phyloP scores from a whole-genome alignment of 2,113 vertebrate genomes.

The Xiphophorus hellerii region DNA sequence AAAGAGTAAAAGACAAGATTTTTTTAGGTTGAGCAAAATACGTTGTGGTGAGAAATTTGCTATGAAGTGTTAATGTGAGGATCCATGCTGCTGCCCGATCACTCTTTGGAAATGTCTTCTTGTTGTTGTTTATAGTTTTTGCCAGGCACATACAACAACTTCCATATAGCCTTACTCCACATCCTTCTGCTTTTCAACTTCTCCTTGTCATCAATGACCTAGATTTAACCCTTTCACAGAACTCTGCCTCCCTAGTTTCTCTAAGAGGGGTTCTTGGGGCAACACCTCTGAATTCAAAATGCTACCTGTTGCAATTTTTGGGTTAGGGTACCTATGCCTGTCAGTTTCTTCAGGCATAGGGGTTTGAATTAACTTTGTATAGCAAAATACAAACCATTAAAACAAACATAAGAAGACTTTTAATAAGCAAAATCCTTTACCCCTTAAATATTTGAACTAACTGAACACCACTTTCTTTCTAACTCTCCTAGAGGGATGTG shows the following conservation, averaged over 20 bases:
- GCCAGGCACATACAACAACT: slow-evolving; percentile 57
- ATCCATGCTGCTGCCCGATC: not conserved
- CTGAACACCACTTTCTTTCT: slow-evolving; percentile 1
- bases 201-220: slow-evolving; percentile 50
- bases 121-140: slow-evolving; percentile 41
- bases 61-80: not conserved
- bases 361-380: not conserved
- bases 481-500: slow-evolving; percentile 27
- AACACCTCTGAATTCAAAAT: slow-evolving; percentile 10
- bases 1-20: not conserved
- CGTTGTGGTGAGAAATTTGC: not conserved
- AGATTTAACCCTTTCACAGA: slow-evolving; percentile 39
- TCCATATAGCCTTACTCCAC: slow-evolving; percentile 53
- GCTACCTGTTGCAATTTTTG: not conserved
- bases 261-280: not conserved
- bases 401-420: not conserved
- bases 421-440: not conserved
- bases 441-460: not conserved
- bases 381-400: not conserved
- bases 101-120: not conserved
- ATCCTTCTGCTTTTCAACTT: slow-evolving; percentile 74
- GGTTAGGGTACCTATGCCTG: not conserved
- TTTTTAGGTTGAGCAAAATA: not conserved
- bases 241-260: slow-evolving; percentile 42
- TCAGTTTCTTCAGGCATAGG: not conserved